Base-by-base conservation (phyloP, 2,113 vertebrate species). In the Vombatus ursinus region DNA sequence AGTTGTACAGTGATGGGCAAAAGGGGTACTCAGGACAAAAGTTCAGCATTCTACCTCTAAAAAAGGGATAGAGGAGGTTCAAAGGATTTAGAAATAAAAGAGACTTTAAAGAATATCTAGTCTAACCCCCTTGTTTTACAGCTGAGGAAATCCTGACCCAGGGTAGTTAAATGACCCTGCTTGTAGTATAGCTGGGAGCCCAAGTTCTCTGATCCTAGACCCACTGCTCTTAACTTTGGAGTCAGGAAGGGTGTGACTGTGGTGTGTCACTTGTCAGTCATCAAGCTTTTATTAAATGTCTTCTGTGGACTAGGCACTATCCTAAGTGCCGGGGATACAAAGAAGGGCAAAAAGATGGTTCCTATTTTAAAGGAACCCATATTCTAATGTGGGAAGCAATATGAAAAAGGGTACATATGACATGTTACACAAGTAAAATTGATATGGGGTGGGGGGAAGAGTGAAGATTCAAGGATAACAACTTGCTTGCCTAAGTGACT, bases 371-470 rank as follows among this genome's bases (percentile, higher is more conserved):
- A 44, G 19, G n/a, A 84, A 6, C 7, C 19, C 6, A 23, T 44
- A 2, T 22, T 84, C n/a, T 68, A 68, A 84, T 44, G 37, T 23
- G n/a, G 6, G 37, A 84, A 44, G 1, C 14, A 37, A 37, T 3
- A 31, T 5, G 5, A 16, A 7, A 22, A 44, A 84, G n/a, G 37
- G n/a, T 6, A n/a, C 3, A 84, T n/a, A 3, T 0, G 16, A 77
- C 1, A 44, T 44, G n/a, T 84, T 84, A 23, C 3, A 84, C 22
- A 44, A 44, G 16, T 44, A 44, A 44, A 84, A 23, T 44, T 44
- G 7, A 84, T 22, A 22, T 3, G n/a, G 1, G 6, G 1, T 0
- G 7, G 22, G 68, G 0, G 6, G 22, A 1, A 8, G 19, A 77
- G 61, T n/a, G 5, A 77, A 37, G 4, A 44, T 14, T 22, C 37